Base-by-base conservation (phyloP, 1,140 invertebrate genomes). In the Listronotus oregonensis region DNA sequence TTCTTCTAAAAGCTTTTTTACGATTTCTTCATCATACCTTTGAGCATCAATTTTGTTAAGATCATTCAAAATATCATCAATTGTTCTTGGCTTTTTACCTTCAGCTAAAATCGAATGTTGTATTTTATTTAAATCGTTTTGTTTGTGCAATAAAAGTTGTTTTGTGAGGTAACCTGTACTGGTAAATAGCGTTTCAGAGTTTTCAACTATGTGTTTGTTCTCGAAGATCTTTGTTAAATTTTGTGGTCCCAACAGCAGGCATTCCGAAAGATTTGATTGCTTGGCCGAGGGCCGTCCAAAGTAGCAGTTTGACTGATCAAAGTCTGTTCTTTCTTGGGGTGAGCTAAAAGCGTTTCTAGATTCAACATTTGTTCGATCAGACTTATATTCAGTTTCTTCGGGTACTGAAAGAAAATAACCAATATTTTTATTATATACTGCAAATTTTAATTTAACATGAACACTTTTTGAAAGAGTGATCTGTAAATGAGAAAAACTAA, bases 221-320 rank as follows among this genome's bases (percentile, higher is more conserved):
- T 76, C 77, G 60, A 79, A 79, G 11, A 79, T 75, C 69, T 77
- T 77, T 47, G 75, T 72, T 46, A 79, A 63, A 64, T 79, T 79
- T 65, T 76, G 76, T 7, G 77, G 77, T 31, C 73, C 77, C 14
- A 79, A 64, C 6, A 78, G 70, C 3, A 79, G 62, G 57, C 74
- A 75, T 68, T 77, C 66, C 6, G 78, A 76, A 10, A 78, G 55
- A 32, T 70, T 75, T 34, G 69, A 50, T 17, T 75, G 70, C 61
- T 73, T 71, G 14, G 64, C 66, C 1, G 74, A 77, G 0, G 74
- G 70, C 43, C 71, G 52, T 14, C 73, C 73, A 59, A 78, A 77
- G 1, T 61, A 50, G 5, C 69, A 17, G 27, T 44, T 54, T 32
- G 69, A 54, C 6, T 55, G 6, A n/a, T 67, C 57, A 44, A 69